These are phyloP conservation scores for Sebastes ruberrimus DNA, from an alignment of 2,797 vertebrate genomes.

Conservation along the genomic window DNA sequence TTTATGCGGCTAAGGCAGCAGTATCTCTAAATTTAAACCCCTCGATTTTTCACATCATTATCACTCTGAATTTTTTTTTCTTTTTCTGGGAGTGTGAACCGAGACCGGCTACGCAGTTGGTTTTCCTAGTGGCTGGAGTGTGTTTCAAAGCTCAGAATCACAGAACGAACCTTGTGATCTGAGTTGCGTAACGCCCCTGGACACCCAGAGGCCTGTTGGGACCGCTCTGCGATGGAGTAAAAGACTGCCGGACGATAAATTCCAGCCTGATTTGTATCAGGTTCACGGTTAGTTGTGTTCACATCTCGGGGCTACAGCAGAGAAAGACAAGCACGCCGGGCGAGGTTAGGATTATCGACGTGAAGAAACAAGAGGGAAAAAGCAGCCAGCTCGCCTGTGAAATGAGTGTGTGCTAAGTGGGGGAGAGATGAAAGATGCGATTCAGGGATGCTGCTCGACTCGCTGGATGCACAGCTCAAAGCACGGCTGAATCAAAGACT, in stretches of 20 bases:
- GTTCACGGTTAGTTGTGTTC: constrained; percentile 21
- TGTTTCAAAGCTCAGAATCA: constrained; percentile 31
- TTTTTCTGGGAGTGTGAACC: constrained; percentile 28
- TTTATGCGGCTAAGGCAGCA: constrained; percentile 43
- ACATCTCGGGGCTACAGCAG: constrained; percentile 25
- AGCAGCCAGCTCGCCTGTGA: constrained; percentile 13
- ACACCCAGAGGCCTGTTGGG: constrained; percentile 1
- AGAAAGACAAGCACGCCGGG: constrained; percentile 12
- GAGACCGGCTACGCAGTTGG: neutral
- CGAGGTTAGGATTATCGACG: constrained; percentile 27
- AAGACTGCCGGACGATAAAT: neutral
- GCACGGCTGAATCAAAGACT: constrained; percentile 48
- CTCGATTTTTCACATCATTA: constrained; percentile 43
- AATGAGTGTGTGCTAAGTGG: constrained; percentile 29
- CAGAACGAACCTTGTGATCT: constrained; percentile 24
- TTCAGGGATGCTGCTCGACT: constrained; percentile 28
- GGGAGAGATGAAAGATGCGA: constrained; percentile 43
- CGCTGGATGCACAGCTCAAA: constrained; percentile 34
- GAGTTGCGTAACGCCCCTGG: constrained; percentile 28
- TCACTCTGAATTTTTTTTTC: constrained; percentile 27
- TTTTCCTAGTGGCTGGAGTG: constrained; percentile 27
- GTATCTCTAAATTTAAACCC: constrained; percentile 55
- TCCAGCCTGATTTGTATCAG: constrained; percentile 13
- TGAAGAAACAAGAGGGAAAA: constrained; percentile 7
- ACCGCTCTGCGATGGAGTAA: neutral